phyloP scores from a whole-genome alignment of 2,888 invertebrate species.

The Sialis fuliginosa region DNA sequence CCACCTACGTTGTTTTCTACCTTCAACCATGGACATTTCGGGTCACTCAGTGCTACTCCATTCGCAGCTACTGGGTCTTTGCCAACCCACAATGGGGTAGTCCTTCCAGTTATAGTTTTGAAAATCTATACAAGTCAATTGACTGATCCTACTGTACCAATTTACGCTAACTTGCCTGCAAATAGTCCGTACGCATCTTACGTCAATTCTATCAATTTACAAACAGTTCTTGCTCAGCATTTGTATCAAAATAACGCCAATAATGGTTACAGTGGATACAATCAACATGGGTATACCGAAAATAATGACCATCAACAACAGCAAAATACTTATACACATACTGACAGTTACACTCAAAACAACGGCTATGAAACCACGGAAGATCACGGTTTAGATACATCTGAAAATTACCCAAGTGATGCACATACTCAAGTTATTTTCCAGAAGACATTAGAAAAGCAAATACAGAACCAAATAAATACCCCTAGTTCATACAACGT shows the following conservation, averaged over 20 bases:
- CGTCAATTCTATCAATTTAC: no score
- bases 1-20: slow-evolving; percentile 11
- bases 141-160: slow-evolving; percentile 30
- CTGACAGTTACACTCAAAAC: slow-evolving; percentile 2
- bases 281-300: slow-evolving; percentile 23
- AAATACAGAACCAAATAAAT: no score
- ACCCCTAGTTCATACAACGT: no score
- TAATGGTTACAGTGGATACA: slow-evolving; percentile 33
- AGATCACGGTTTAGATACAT: slow-evolving; percentile 22
- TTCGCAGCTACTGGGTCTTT: slow-evolving; percentile 23
- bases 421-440: slow-evolving; percentile 38
- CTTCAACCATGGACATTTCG: slow-evolving; percentile 15
- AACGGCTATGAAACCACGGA: slow-evolving; percentile 14
- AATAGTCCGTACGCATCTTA: slow-evolving; percentile 30
- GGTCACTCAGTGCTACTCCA: slow-evolving; percentile 18
- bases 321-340: slow-evolving; percentile 2
- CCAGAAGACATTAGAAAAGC: slow-evolving; percentile 5
- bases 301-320: slow-evolving; percentile 7
- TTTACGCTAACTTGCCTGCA: slow-evolving; percentile 35
- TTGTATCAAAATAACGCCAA: slow-evolving; percentile 36
- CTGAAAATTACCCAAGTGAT: slow-evolving; percentile 38
- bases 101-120: slow-evolving; percentile 11
- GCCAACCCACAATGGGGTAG: slow-evolving; percentile 18
- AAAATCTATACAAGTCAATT: slow-evolving; percentile 29
- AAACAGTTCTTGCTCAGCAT: slow-evolving; percentile 32